A percentile compares a stretch with the other conserved stretches of the same genome.
phyloP scores from a whole-genome alignment of 2,888 invertebrate genomes.

The Megamerina dolium region DNA sequence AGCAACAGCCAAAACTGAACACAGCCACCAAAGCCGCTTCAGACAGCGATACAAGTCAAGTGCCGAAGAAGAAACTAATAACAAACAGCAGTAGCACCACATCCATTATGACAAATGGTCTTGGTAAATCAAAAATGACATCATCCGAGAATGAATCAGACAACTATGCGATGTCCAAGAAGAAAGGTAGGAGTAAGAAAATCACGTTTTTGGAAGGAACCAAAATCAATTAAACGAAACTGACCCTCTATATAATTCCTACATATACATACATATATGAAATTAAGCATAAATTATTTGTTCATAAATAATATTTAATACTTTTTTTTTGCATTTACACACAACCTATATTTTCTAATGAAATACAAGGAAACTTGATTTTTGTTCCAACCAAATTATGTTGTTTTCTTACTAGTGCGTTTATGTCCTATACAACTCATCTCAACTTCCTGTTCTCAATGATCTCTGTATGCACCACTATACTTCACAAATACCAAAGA shows the following conservation, averaged over 20 bases:
- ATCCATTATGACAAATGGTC: constrained; percentile 21
- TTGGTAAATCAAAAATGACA: constrained; percentile 21
- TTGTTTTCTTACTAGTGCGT: constrained; percentile 24
- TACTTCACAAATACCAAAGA: too few species aligned
- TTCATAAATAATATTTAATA: too few species aligned
- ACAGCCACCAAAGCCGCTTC: too few species aligned
- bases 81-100: constrained; percentile 3
- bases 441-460: too few species aligned
- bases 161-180: constrained; percentile 46
- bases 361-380: constrained; percentile 15
- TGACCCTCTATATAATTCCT: too few species aligned
- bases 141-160: constrained; percentile 35
- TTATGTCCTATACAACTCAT: constrained; percentile 22
- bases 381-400: constrained; percentile 17
- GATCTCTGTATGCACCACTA: too few species aligned
- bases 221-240: constrained; percentile 45
- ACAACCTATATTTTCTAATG: too few species aligned
- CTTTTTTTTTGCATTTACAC: too few species aligned
- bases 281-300: too few species aligned
- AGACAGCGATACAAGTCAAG: too few species aligned
- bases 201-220: constrained; percentile 71
- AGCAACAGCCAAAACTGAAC: constrained; percentile 11
- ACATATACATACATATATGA: too few species aligned
- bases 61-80: neutral
- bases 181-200: constrained; percentile 65